Conservation (phyloP, 2,797 vertebrate genomes). For the Sebastes goodei region DNA sequence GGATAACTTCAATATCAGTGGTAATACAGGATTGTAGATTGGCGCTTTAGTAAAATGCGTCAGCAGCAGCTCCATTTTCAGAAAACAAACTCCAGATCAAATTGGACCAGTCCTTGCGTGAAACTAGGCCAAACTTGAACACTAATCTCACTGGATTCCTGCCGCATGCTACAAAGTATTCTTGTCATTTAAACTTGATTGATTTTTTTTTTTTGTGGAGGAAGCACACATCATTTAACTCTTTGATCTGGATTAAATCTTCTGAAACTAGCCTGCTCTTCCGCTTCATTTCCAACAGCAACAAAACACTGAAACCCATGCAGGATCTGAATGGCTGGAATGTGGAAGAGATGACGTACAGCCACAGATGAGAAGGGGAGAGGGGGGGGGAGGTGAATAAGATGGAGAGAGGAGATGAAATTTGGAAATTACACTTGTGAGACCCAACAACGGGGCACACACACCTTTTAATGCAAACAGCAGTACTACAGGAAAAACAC, state of each 20-base stretch:
- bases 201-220: neutral
- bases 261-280: slow-evolving; percentile 58
- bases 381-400: slow-evolving; percentile 29
- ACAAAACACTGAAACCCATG: slow-evolving; percentile 73
- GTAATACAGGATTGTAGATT: slow-evolving; percentile 65
- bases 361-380: slow-evolving; percentile 46
- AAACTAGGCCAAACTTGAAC: slow-evolving; percentile 26
- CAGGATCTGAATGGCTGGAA: slow-evolving; percentile 64
- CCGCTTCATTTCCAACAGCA: slow-evolving; percentile 57
- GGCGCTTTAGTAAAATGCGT: slow-evolving; percentile 47
- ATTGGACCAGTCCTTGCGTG: neutral
- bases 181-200: neutral
- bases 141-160: neutral
- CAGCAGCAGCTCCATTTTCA: slow-evolving; percentile 59
- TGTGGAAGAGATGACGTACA: slow-evolving; percentile 58
- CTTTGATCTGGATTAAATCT: slow-evolving; percentile 58
- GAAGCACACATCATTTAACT: neutral
- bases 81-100: slow-evolving; percentile 69
- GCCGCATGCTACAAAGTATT: slow-evolving; percentile 13
- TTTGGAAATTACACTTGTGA: slow-evolving; percentile 90
- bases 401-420: slow-evolving; percentile 79
- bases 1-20: slow-evolving; percentile 69
- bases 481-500: slow-evolving; percentile 89
- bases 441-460: slow-evolving; percentile 81
- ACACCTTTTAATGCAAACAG: slow-evolving; percentile 89